Percentiles rank a stretch among this genome's conserved stretches.
phyloP scores from a whole-genome alignment of 1,140 invertebrate species.

The Leptoteleia sp. region DNA sequence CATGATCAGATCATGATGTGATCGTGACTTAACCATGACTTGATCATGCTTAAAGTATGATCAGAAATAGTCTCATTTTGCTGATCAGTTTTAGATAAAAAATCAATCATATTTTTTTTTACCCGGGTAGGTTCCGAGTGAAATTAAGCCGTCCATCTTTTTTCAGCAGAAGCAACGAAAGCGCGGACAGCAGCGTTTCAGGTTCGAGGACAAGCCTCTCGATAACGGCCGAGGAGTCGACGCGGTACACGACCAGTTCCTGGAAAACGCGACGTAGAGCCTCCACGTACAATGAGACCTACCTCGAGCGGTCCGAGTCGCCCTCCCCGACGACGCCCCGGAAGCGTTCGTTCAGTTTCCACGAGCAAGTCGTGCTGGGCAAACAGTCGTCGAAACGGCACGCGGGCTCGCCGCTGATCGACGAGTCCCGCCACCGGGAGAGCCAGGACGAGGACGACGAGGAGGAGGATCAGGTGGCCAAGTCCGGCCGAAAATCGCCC shows the following conservation, averaged over 20 bases:
- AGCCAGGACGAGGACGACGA: constrained; percentile 71
- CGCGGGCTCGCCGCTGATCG: constrained; percentile 19
- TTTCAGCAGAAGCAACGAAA: constrained; percentile 67
- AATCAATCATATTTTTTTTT: too few relatives aligned
- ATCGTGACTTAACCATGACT: too few relatives aligned
- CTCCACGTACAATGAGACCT: constrained; percentile 82
- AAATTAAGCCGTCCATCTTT: not conserved
- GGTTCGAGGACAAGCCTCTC: constrained; percentile 71
- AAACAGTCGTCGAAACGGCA: constrained; percentile 52
- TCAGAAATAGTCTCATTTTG: too few relatives aligned
- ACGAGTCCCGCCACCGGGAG: constrained; percentile 36
- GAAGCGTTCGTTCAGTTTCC: constrained; percentile 81
- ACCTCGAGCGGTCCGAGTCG: constrained; percentile 72
- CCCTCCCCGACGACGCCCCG: constrained; percentile 72
- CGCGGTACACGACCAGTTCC: constrained; percentile 58
- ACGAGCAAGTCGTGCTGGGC: constrained; percentile 70
- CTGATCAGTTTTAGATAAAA: too few relatives aligned
- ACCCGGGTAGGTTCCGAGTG: too few relatives aligned
- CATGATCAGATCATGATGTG: too few relatives aligned
- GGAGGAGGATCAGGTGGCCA: constrained; percentile 61
- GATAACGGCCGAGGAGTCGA: constrained; percentile 54
- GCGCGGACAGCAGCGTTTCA: constrained; percentile 68
- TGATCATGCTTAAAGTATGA: too few relatives aligned
- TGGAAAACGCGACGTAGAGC: constrained; percentile 78
- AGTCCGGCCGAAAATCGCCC: constrained; percentile 1